phyloP scores from a whole-genome alignment of 2,888 invertebrate species.

The Smittia aterrima region DNA sequence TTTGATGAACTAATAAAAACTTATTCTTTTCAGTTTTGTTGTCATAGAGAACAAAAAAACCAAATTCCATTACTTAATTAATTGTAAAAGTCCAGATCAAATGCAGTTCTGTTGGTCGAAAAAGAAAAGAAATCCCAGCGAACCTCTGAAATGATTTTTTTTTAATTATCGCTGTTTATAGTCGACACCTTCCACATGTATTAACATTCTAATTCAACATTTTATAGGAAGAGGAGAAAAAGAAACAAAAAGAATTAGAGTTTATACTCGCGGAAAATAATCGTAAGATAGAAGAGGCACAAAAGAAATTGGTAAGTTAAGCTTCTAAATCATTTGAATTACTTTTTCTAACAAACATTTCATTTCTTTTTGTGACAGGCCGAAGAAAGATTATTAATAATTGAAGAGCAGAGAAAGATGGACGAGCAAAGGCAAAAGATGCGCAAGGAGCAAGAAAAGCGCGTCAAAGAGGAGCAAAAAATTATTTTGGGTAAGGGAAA shows the following conservation, averaged over 20 bases:
- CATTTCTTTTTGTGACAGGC: slow-evolving; percentile 61
- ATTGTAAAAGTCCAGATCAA: slow-evolving; percentile 23
- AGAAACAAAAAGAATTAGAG: slow-evolving; percentile 93
- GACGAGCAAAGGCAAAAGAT: slow-evolving; percentile 91
- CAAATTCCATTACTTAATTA: slow-evolving; percentile 23
- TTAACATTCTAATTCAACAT: slow-evolving; percentile 31
- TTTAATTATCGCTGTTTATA: not conserved
- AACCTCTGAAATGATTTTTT: not conserved
- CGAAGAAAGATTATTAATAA: slow-evolving; percentile 93
- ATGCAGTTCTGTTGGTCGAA: not conserved
- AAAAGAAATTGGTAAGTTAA: slow-evolving; percentile 84
- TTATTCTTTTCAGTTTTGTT: slow-evolving; percentile 41
- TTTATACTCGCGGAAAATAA: slow-evolving; percentile 97
- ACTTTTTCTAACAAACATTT: not conserved
- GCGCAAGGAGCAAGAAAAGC: slow-evolving; percentile 89
- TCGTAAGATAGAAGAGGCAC: slow-evolving; percentile 95
- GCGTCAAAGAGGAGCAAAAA: slow-evolving; percentile 92
- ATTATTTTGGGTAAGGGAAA: slow-evolving; percentile 96
- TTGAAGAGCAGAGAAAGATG: slow-evolving; percentile 94
- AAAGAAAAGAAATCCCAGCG: not conserved
- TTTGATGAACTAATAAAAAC: slow-evolving; percentile 34
- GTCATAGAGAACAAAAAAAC: slow-evolving; percentile 31
- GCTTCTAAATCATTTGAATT: not conserved
- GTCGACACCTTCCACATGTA: not conserved
- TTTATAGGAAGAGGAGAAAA: slow-evolving; percentile 95